Evolutionary conservation across 1,140 invertebrate species (phyloP).

Genomic region (Zaprionus capensis): DNA sequence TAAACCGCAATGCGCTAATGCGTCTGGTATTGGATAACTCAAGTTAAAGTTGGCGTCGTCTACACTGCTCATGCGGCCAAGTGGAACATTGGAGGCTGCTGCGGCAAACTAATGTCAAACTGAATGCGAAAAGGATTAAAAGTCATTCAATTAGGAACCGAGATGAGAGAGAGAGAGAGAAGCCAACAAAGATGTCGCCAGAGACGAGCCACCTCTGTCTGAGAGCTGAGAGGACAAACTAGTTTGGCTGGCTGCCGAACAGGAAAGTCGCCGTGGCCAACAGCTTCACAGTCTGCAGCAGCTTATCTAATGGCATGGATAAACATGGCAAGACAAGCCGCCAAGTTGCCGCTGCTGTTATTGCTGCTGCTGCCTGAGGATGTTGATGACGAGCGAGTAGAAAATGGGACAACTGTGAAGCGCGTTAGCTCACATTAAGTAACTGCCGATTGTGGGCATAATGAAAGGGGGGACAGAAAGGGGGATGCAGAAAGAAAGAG

Average conservation of each 20-base stretch:
- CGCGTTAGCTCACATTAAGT: slow-evolving; percentile 78
- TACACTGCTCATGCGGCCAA: slow-evolving; percentile 27
- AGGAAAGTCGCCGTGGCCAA: slow-evolving; percentile 40
- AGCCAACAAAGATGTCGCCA: slow-evolving; percentile 37
- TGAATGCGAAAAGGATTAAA: slow-evolving; percentile 82
- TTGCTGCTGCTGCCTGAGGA: slow-evolving; percentile 7
- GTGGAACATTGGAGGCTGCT: slow-evolving; percentile 44
- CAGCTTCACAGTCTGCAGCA: slow-evolving; percentile 54
- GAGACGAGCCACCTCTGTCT: neutral
- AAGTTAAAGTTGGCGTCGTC: slow-evolving; percentile 8
- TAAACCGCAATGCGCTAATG: slow-evolving; percentile 78
- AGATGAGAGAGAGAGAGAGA: slow-evolving; percentile 19
- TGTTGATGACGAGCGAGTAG: slow-evolving; percentile 5
- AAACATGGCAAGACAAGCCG: slow-evolving; percentile 66
- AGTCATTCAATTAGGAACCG: slow-evolving; percentile 78
- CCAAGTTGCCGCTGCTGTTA: slow-evolving; percentile 6
- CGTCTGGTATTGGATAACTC: slow-evolving; percentile 23
- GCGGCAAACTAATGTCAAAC: slow-evolving; percentile 68
- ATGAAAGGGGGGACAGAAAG: neutral
- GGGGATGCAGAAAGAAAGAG: neutral
- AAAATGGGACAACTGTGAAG: slow-evolving; percentile 59
- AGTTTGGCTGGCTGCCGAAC: slow-evolving; percentile 45
- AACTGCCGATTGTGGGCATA: slow-evolving; percentile 59
- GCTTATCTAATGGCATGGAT: slow-evolving; percentile 80
- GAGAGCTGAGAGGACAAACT: slow-evolving; percentile 11